A percentile compares a stretch with the other conserved stretches of the same genome.
These are phyloP conservation scores for Myotis davidii DNA, from an alignment of 2,113 vertebrate species.

Conservation along the genomic window DNA sequence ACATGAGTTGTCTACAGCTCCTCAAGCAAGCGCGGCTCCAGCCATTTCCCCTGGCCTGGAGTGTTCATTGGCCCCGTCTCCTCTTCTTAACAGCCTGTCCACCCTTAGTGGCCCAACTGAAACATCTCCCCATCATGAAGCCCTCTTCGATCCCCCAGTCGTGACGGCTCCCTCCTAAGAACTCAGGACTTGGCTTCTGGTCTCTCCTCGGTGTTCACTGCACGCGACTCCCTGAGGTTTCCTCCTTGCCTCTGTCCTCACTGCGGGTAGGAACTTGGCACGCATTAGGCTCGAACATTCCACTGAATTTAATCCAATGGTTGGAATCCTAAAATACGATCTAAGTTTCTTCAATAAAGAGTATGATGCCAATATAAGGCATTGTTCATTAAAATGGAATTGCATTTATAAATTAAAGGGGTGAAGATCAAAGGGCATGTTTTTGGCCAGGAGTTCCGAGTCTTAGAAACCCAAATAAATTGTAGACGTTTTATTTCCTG, in stretches of 20 bases:
- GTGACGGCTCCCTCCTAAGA: not conserved
- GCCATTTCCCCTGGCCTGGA: not conserved
- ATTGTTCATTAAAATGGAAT: slow-evolving; percentile 64
- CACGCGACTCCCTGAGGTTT: not conserved
- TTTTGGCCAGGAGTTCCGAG: slow-evolving; percentile 74
- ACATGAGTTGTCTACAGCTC: not conserved
- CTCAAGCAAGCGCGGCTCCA: not conserved
- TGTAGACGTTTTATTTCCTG: slow-evolving; percentile 64
- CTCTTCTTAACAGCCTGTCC: not conserved
- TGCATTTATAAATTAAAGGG: slow-evolving; percentile 64
- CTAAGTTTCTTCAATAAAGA: slow-evolving; percentile 5
- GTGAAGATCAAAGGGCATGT: slow-evolving; percentile 68
- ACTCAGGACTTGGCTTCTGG: not conserved
- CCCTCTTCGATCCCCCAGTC: not conserved
- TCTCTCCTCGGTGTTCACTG: rapidly evolving
- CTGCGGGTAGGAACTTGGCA: not conserved
- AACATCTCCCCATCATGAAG: not conserved
- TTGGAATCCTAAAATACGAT: slow-evolving; percentile 9
- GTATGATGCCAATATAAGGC: not conserved
- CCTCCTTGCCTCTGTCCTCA: not conserved
- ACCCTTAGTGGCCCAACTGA: not conserved
- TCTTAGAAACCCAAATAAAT: slow-evolving; percentile 64
- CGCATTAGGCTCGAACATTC: not conserved
- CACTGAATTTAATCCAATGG: not conserved
- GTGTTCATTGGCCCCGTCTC: not conserved